These are phyloP conservation scores for Syngnathoides biaculeatus DNA, from an alignment of 2,113 vertebrate species.

Conservation along the genomic window DNA sequence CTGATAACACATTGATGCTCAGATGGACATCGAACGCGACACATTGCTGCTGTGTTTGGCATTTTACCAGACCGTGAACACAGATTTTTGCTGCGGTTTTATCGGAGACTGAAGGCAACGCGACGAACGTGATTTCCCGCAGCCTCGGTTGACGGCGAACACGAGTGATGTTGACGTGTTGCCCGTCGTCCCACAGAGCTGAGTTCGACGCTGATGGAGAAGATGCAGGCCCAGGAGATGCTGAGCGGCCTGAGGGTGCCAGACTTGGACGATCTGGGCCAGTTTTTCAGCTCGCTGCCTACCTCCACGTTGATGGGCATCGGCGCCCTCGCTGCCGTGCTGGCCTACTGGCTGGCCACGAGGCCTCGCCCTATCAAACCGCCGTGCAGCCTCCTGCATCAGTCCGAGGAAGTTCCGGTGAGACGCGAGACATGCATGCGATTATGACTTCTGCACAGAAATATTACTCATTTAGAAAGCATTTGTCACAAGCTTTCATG, in stretches of 20 bases:
- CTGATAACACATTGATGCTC: neutral
- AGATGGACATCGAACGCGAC: neutral
- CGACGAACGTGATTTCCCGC: neutral
- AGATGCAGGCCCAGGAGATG: slow-evolving; percentile 93
- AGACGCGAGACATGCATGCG: slow-evolving; percentile 17
- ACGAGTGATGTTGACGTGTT: neutral
- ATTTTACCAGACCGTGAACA: neutral
- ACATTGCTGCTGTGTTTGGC: neutral
- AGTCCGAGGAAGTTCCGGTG: slow-evolving; percentile 91
- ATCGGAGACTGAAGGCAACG: neutral
- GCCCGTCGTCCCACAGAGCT: slow-evolving; percentile 74
- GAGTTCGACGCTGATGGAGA: slow-evolving; percentile 85
- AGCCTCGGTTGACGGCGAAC: neutral
- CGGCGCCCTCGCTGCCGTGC: slow-evolving; percentile 85
- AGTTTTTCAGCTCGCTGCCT: slow-evolving; percentile 84
- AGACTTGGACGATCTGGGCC: slow-evolving; percentile 84
- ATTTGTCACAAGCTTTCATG: neutral
- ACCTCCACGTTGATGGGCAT: slow-evolving; percentile 86
- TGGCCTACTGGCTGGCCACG: slow-evolving; percentile 91
- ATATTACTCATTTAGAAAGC: neutral
- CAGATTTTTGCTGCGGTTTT: neutral
- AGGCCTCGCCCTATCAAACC: slow-evolving; percentile 85
- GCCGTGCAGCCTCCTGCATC: slow-evolving; percentile 85
- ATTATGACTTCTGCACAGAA: neutral
- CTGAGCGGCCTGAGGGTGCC: slow-evolving; percentile 84